Conservation (phyloP, 2,797 vertebrate genomes). For the Adelosebastes latens region DNA sequence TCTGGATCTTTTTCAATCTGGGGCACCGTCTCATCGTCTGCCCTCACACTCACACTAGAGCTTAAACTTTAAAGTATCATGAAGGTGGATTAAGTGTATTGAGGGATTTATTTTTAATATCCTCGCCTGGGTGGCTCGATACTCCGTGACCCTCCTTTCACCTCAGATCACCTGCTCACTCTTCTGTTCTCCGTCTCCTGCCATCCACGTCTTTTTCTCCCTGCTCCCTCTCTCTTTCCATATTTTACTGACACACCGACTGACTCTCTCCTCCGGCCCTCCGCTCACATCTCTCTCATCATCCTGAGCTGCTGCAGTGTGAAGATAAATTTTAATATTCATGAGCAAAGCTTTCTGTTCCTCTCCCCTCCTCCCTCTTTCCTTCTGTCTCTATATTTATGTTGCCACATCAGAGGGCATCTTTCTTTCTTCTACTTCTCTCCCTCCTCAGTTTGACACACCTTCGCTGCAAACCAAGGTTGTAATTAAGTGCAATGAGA, state of each 20-base stretch:
- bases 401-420: conserved; percentile 37
- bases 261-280: conserved; percentile 24
- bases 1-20: conserved; percentile 35
- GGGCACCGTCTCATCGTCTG: conserved; percentile 21
- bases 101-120: conserved; percentile 60
- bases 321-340: conserved; percentile 67
- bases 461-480: conserved; percentile 18
- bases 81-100: conserved; percentile 36
- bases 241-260: conserved; percentile 37
- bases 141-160: conserved; percentile 23
- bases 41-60: conserved; percentile 16
- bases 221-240: conserved; percentile 14
- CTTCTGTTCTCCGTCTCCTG: background rate
- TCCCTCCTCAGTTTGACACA: conserved; percentile 7
- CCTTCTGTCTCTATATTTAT: conserved; percentile 33
- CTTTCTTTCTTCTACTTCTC: background rate
- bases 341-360: conserved; percentile 42
- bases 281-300: conserved; percentile 14
- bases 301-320: conserved; percentile 55
- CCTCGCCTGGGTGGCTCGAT: conserved; percentile 17
- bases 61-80: conserved; percentile 31
- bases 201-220: conserved; percentile 13
- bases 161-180: conserved; percentile 26
- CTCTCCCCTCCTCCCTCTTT: conserved; percentile 19
- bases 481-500: conserved; percentile 42